A percentile compares a stretch with the other conserved stretches of the same genome.
Conservation (phyloP, 64 coral and sea anemone species). For the Stichodactyla helianthus region DNA sequence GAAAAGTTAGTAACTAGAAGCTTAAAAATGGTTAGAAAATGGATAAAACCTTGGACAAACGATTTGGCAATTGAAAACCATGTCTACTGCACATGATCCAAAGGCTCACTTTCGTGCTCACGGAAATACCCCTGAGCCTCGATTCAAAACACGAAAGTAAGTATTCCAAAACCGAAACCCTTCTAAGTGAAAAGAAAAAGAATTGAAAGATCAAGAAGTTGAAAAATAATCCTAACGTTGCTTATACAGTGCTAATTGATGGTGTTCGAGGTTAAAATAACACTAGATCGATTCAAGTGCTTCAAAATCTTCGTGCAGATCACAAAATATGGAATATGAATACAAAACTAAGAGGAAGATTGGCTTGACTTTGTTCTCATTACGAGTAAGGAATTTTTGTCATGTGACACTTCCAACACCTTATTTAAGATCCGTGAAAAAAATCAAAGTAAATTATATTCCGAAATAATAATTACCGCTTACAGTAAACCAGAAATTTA, state of each 20-base stretch:
- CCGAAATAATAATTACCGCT: neutral
- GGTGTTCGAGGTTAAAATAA: too few relatives aligned
- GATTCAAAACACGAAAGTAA: neutral
- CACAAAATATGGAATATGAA: too few relatives aligned
- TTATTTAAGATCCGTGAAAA: neutral
- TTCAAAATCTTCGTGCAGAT: too few relatives aligned
- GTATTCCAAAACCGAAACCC: neutral
- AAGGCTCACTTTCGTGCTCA: neutral
- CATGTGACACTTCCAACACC: neutral
- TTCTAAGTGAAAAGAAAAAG: neutral
- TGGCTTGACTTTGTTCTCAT: too few relatives aligned
- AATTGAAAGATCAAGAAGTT: neutral
- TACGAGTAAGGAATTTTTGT: too few relatives aligned
- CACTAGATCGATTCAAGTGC: too few relatives aligned
- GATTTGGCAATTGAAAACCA: neutral
- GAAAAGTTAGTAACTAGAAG: constrained; percentile 1
- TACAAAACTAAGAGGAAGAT: too few relatives aligned
- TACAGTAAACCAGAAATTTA: neutral
- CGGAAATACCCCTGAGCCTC: neutral
- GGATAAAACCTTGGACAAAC: neutral
- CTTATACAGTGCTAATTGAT: neutral
- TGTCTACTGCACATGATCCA: neutral
- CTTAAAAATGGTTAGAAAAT: constrained; percentile 13
- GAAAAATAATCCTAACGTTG: neutral
- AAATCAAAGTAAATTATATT: neutral